phyloP scores from a whole-genome alignment of 2,888 invertebrate species.

The Lagria hirta region DNA sequence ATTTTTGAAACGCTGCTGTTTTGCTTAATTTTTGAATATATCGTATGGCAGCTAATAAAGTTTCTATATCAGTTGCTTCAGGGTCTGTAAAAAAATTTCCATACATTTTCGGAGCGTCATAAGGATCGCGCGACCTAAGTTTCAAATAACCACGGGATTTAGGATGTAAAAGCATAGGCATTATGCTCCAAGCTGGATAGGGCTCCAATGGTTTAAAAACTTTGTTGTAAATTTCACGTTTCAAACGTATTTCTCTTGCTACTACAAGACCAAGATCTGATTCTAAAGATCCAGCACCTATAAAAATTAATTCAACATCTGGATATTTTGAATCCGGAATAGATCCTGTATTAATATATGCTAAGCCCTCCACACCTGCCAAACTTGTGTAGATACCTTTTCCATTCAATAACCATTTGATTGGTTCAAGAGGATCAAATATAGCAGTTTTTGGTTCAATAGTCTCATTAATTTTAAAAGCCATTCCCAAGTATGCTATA shows the following conservation, averaged over 20 bases:
- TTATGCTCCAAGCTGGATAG: slow-evolving; percentile 54
- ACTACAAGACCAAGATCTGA: slow-evolving; percentile 56
- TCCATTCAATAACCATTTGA: slow-evolving; percentile 52
- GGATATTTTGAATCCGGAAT: slow-evolving; percentile 58
- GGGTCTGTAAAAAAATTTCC: slow-evolving; percentile 60
- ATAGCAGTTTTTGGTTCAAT: slow-evolving; percentile 32
- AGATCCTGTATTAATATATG: slow-evolving; percentile 59
- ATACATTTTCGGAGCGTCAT: slow-evolving; percentile 61
- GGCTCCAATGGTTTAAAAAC: slow-evolving; percentile 52
- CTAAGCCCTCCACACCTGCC: slow-evolving; percentile 61
- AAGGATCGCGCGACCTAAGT: slow-evolving; percentile 58
- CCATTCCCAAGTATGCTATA: slow-evolving; percentile 61
- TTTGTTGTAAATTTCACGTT: slow-evolving; percentile 36
- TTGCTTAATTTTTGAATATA: slow-evolving; percentile 54
- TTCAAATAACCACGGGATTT: slow-evolving; percentile 57
- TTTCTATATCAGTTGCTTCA: slow-evolving; percentile 52
- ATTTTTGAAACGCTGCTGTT: slow-evolving; percentile 57
- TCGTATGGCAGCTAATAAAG: slow-evolving; percentile 59
- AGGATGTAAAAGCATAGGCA: slow-evolving; percentile 62
- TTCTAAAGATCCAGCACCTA: slow-evolving; percentile 60
- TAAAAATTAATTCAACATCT: slow-evolving; percentile 65
- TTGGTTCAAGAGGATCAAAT: slow-evolving; percentile 39
- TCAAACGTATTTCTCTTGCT: slow-evolving; percentile 25
- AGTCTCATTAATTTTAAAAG: slow-evolving; percentile 58
- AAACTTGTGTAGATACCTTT: slow-evolving; percentile 59